phyloP scores from a whole-genome alignment of 2,797 vertebrate species.

The Myripristis jacobus region DNA sequence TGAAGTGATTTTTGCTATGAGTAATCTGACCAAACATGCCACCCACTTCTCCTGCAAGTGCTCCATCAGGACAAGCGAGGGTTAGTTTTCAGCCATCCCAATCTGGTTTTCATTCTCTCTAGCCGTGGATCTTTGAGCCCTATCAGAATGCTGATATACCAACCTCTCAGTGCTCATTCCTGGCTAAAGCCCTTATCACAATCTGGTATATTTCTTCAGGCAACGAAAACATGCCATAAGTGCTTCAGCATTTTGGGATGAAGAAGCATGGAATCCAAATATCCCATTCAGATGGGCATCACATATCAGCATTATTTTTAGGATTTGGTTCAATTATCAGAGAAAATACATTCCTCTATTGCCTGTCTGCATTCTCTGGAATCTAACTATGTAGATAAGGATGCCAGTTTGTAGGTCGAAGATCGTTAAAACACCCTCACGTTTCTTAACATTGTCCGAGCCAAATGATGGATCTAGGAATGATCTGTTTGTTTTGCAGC shows the following conservation, averaged over 20 bases:
- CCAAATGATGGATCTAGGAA: slow-evolving; percentile 51
- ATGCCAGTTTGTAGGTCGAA: slow-evolving; percentile 52
- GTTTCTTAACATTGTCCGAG: slow-evolving; percentile 59
- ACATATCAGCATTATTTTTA: slow-evolving; percentile 74
- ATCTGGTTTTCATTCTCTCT: slow-evolving; percentile 65
- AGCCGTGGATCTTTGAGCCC: slow-evolving; percentile 40
- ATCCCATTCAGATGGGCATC: slow-evolving; percentile 74
- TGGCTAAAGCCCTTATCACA: slow-evolving; percentile 71
- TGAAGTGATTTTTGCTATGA: neutral
- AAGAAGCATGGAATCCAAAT: slow-evolving; percentile 64
- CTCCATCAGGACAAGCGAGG: slow-evolving; percentile 3
- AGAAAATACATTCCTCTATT: slow-evolving; percentile 80
- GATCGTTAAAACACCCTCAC: slow-evolving; percentile 67
- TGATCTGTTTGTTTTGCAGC: slow-evolving; percentile 61
- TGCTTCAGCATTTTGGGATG: slow-evolving; percentile 68
- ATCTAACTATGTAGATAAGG: slow-evolving; percentile 69
- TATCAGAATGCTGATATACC: slow-evolving; percentile 51
- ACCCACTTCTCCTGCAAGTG: slow-evolving; percentile 4
- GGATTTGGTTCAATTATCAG: slow-evolving; percentile 81
- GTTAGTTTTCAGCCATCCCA: slow-evolving; percentile 8
- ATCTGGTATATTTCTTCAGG: slow-evolving; percentile 77
- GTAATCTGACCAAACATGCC: neutral
- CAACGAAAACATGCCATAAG: slow-evolving; percentile 81
- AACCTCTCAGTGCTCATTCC: slow-evolving; percentile 64
- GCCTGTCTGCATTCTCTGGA: slow-evolving; percentile 65